A percentile compares a stretch with the other conserved stretches of the same genome.
Evolutionary conservation across 1,140 invertebrate genomes (phyloP).

Genomic region (Drosophila prosaltans): DNA sequence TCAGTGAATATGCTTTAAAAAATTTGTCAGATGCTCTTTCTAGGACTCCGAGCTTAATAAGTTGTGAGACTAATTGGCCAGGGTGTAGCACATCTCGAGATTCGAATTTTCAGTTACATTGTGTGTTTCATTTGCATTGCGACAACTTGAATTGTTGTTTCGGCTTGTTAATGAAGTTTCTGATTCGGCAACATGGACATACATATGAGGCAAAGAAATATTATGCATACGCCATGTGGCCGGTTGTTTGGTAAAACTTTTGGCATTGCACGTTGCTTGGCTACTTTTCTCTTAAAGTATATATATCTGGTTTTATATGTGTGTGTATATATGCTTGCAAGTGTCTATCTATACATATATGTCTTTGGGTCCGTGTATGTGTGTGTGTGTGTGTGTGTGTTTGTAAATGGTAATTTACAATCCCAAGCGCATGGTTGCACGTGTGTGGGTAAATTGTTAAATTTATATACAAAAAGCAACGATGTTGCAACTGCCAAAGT

Average conservation of each 20-base stretch:
- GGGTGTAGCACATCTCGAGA: conserved; percentile 22
- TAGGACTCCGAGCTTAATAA: conserved; percentile 53
- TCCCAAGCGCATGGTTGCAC: conserved; percentile 64
- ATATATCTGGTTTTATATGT: not conserved
- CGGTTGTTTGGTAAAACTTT: conserved; percentile 59
- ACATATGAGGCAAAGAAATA: conserved; percentile 65
- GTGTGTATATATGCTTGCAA: no score
- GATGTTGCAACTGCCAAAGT: conserved; percentile 77
- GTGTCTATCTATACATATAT: not conserved
- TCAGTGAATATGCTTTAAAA: conserved; percentile 47
- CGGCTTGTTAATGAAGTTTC: conserved; percentile 63
- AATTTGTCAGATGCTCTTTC: conserved; percentile 24
- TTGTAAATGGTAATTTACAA: conserved; percentile 72
- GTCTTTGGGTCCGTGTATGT: conserved; percentile 12
- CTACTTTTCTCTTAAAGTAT: conserved; percentile 51
- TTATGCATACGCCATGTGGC: conserved; percentile 71
- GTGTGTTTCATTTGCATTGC: conserved; percentile 60
- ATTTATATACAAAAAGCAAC: conserved; percentile 79
- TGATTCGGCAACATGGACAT: conserved; percentile 35
- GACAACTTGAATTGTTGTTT: conserved; percentile 38
- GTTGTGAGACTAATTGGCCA: conserved; percentile 58
- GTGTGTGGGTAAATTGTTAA: conserved; percentile 79
- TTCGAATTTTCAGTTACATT: conserved; percentile 7
- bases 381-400: conserved; percentile 28
- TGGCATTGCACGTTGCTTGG: conserved; percentile 51